A percentile compares a stretch with the other conserved stretches of the same genome.
Evolutionary conservation across 2,113 vertebrate species (phyloP).

Genomic region (Brachirus orientalis): DNA sequence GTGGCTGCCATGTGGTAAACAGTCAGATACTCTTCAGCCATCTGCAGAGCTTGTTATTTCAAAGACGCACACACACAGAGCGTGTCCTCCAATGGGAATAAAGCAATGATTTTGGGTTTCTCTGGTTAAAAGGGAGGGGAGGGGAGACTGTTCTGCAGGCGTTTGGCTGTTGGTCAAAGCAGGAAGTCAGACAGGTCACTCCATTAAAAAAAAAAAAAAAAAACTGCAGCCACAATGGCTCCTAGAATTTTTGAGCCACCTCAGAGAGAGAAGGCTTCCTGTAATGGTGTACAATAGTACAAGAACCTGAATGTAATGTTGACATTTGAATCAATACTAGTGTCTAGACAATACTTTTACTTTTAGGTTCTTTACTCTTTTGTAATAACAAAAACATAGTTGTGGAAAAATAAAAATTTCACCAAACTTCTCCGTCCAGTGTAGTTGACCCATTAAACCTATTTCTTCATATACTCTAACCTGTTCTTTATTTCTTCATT

Average conservation of each 20-base stretch:
- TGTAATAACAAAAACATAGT: neutral
- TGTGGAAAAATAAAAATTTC: neutral
- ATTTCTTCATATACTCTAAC: neutral
- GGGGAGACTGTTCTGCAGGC: neutral
- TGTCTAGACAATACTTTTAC: too few relatives aligned
- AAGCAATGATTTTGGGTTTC: slow-evolving; percentile 4
- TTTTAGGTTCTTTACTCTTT: too few relatives aligned
- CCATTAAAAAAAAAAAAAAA: slow-evolving; percentile 27
- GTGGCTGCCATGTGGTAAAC: slow-evolving; percentile 41
- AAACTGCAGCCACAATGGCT: neutral
- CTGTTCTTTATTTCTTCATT: neutral
- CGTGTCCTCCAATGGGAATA: neutral
- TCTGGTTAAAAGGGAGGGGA: slow-evolving; percentile 5
- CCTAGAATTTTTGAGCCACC: neutral
- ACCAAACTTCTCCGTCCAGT: too few relatives aligned
- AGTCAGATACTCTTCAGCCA: slow-evolving; percentile 27
- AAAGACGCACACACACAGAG: slow-evolving; percentile 12
- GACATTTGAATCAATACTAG: too few relatives aligned
- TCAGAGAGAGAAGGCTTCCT: neutral
- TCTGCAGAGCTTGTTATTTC: slow-evolving; percentile 24
- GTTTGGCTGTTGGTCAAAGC: neutral
- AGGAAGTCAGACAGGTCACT: slow-evolving; percentile 2
- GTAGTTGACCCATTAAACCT: neutral
- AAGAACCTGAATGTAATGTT: too few relatives aligned
- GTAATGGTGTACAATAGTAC: neutral